Evolutionary conservation across 2,113 vertebrate genomes (phyloP).

Genomic region (Redunca redunca): DNA sequence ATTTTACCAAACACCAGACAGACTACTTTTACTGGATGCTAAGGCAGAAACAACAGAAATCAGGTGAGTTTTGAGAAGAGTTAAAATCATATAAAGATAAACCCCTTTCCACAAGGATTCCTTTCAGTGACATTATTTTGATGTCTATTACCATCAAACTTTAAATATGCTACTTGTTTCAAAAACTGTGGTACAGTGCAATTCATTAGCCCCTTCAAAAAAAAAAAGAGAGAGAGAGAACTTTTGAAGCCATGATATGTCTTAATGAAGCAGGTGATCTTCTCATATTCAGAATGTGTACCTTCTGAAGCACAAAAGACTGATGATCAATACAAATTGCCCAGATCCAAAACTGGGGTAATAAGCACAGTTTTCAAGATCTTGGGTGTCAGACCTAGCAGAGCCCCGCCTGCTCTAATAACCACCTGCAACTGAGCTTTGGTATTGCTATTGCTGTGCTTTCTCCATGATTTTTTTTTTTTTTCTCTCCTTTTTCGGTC

Average conservation of each 20-base stretch:
- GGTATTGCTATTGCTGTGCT: background rate
- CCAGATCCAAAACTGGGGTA: background rate
- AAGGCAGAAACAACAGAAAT: background rate
- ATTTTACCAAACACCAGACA: background rate
- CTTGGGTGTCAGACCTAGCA: background rate
- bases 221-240: background rate
- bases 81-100: background rate
- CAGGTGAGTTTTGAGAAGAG: background rate
- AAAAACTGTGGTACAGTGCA: background rate
- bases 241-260: background rate
- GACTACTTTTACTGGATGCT: background rate
- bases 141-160: background rate
- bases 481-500: background rate
- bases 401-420: too few relatives aligned
- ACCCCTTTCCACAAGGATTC: background rate
- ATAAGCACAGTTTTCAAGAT: background rate
- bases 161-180: background rate
- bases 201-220: background rate
- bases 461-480: background rate
- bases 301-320: background rate
- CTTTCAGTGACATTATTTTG: background rate
- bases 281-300: background rate
- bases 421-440: background rate
- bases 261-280: background rate
- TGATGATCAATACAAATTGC: background rate